Conservation (phyloP, 2,888 invertebrate genomes). For the Leptothorax acervorum region DNA sequence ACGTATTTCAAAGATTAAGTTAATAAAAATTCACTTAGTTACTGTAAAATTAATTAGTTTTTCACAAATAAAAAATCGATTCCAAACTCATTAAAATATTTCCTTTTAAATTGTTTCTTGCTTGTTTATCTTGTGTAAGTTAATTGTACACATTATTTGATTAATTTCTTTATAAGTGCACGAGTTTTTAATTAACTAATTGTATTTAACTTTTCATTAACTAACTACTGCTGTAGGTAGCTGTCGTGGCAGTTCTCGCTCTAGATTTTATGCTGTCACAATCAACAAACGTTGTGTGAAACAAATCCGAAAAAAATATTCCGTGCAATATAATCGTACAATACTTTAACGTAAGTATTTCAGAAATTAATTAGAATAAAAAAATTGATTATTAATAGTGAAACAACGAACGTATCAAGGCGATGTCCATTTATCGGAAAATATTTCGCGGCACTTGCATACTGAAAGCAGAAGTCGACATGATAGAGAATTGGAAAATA, state of each 20-base stretch:
- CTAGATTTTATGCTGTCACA: background rate
- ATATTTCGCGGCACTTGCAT: background rate
- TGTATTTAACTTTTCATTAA: constrained; percentile 41
- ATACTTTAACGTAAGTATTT: background rate
- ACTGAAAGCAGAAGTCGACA: background rate
- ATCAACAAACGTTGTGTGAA: background rate
- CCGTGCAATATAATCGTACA: background rate
- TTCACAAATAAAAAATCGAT: background rate
- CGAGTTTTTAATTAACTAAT: constrained; percentile 44
- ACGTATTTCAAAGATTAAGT: background rate
- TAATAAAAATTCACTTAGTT: background rate
- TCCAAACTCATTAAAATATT: background rate
- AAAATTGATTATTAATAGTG: background rate
- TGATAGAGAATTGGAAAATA: background rate
- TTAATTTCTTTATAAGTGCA: constrained; percentile 29
- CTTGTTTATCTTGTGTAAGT: background rate
- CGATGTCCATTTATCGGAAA: background rate
- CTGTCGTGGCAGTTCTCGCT: background rate
- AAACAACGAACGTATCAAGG: background rate
- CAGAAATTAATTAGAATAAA: background rate
- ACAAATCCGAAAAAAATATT: background rate
- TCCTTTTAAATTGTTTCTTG: too few species aligned
- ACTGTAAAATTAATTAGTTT: background rate
- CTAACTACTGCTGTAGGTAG: constrained; percentile 1
- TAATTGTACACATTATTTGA: constrained; percentile 1